These are phyloP conservation scores for Lerema accius DNA, from an alignment of 1,140 invertebrate genomes.

Conservation along the genomic window DNA sequence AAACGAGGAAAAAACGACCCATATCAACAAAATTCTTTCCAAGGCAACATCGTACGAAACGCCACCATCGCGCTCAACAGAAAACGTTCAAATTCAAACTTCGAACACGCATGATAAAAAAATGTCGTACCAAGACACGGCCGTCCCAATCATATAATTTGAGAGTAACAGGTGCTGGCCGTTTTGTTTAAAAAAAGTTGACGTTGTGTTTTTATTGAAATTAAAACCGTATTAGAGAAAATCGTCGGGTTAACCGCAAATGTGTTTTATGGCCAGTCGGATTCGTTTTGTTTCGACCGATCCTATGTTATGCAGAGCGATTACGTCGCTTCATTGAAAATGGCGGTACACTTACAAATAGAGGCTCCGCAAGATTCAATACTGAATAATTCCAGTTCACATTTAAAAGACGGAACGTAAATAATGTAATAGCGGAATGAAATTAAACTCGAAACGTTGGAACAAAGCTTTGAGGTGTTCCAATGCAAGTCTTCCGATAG, in stretches of 20 bases:
- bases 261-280: conserved; percentile 46
- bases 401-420: conserved; percentile 31
- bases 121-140: conserved; percentile 38
- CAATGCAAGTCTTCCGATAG: conserved; percentile 34
- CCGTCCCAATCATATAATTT: conserved; percentile 52
- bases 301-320: conserved; percentile 33
- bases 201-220: conserved; percentile 61
- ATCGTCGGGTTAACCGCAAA: conserved; percentile 66
- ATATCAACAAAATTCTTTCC: conserved; percentile 53
- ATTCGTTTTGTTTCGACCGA: conserved; percentile 42
- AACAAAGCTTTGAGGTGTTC: conserved; percentile 36
- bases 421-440: conserved; percentile 31
- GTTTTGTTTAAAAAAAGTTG: conserved; percentile 50
- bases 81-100: conserved; percentile 44
- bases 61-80: conserved; percentile 32
- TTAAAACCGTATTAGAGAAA: conserved; percentile 73
- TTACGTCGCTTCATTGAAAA: conserved; percentile 36
- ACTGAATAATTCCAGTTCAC: conserved; percentile 32
- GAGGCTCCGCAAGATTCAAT: conserved; percentile 22
- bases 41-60: conserved; percentile 38
- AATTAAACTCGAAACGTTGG: conserved; percentile 32
- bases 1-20: conserved; percentile 42
- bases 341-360: conserved; percentile 32
- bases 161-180: conserved; percentile 59
- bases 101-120: conserved; percentile 32